Evolutionary conservation across 2,113 vertebrate genomes (phyloP), one percentile per base, ranked within the genome.

Genomic region (Neofelis nebulosa): DNA sequence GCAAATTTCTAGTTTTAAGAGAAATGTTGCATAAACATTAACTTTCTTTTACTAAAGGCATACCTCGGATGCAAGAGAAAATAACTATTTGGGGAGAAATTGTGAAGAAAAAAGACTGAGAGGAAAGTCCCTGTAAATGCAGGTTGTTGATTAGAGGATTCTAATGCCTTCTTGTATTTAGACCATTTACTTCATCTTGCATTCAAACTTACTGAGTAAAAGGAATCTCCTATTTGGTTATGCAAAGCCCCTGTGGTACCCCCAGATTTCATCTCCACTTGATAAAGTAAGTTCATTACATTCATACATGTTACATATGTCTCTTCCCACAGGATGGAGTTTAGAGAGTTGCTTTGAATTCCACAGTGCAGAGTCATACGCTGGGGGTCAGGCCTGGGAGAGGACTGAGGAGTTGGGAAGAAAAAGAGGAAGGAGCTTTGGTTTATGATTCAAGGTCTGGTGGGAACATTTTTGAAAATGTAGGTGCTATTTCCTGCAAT

Each of bases 401-500:
- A 6, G n/a, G 63, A 33, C 7, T 4, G 55, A 33, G 6, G 38
- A 45, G 78, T 50, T 84, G 85, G 52, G 38, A 82, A 66, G 21
- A 94, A 61, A 93, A 95, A 89, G 14, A 91, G 71, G 76, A 97
- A 98, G 95, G 97, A 57, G 65, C 41, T 97, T 97, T 97, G 83
- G 85, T 96, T 98, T 92, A 97, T 94, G 94, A 91, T 85, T 98
- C 98, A 96, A 94, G 90, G 95, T 98, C 98, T 98, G 88, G 96
- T 98, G 98, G 98, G 98, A 98, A 98, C 95, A 87, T 92, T 98
- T 98, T 98, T 97, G 94, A 97, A 98, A 98, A 98, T 92, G 78
- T 98, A 98, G 98, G 98, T 98, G 98, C 95, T 98, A 97, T 98
- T 99, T 99, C 98, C 98, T 99, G 98, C 97, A 98, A 98, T 98